Evolutionary conservation across 2,797 vertebrate genomes (phyloP).

Genomic region (Falco biarmicus): DNA sequence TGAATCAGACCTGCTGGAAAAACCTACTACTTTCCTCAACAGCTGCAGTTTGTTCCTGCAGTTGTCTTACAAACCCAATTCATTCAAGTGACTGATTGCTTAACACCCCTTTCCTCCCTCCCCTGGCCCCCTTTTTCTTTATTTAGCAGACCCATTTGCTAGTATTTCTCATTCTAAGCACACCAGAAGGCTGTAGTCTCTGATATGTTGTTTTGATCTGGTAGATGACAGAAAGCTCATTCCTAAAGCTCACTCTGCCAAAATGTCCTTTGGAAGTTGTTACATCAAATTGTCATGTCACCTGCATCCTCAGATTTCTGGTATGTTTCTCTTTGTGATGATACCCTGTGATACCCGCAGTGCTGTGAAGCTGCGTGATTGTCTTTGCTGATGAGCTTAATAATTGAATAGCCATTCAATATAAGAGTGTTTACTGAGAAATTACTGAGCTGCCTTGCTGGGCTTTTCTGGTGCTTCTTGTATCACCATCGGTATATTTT

Average conservation of each 20-base stretch:
- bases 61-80: neutral
- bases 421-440: neutral
- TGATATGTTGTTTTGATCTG: neutral
- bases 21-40: neutral
- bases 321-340: neutral
- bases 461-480: neutral
- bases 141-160: neutral
- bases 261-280: neutral
- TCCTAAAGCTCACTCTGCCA: neutral
- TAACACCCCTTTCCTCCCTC: neutral
- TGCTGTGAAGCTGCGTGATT: neutral
- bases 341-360: neutral
- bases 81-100: neutral
- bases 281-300: accelerated
- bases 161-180: neutral
- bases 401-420: neutral
- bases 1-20: neutral
- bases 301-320: neutral
- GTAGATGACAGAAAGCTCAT: neutral
- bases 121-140: neutral
- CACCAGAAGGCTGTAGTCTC: neutral
- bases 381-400: neutral
- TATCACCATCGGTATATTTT: accelerated
- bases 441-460: neutral
- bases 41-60: neutral